Evolutionary conservation across 2,113 vertebrate genomes (phyloP).

Genomic region (Plecturocebus donacophilus): DNA sequence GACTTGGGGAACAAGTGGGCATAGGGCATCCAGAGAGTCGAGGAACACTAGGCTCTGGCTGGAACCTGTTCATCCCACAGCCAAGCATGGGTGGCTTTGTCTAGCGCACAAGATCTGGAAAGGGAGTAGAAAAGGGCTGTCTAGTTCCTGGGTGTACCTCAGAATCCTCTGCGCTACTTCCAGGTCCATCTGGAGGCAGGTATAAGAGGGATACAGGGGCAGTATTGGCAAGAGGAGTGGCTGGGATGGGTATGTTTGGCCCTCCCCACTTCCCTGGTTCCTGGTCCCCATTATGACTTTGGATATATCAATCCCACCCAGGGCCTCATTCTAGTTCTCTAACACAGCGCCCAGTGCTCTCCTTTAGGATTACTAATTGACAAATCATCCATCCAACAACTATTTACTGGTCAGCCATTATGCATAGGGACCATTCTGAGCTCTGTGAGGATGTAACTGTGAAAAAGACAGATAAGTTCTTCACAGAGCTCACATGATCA

Average conservation of each 20-base stretch:
- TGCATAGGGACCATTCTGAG: background rate
- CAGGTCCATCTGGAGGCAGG: background rate
- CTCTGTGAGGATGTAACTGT: conserved; percentile 4
- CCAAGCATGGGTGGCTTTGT: background rate
- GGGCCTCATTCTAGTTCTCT: background rate
- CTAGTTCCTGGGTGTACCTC: background rate
- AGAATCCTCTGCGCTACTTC: conserved; percentile 16
- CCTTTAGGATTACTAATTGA: conserved; percentile 10
- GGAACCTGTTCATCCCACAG: background rate
- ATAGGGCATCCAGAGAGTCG: background rate
- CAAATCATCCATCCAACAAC: background rate
- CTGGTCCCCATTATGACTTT: background rate
- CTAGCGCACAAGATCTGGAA: background rate
- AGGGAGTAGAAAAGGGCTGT: background rate
- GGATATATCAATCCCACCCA: background rate
- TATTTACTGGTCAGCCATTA: conserved; percentile 17
- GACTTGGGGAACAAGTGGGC: background rate
- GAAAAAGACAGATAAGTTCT: background rate
- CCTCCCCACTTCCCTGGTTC: background rate
- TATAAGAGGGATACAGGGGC: background rate
- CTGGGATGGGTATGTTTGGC: background rate
- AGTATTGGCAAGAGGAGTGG: background rate
- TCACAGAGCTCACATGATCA: background rate
- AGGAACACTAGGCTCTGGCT: background rate
- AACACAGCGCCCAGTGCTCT: background rate